Evolutionary conservation across 2,797 vertebrate species (phyloP), one percentile per base, ranked within the genome.

Genomic region (Eulemur coronatus): DNA sequence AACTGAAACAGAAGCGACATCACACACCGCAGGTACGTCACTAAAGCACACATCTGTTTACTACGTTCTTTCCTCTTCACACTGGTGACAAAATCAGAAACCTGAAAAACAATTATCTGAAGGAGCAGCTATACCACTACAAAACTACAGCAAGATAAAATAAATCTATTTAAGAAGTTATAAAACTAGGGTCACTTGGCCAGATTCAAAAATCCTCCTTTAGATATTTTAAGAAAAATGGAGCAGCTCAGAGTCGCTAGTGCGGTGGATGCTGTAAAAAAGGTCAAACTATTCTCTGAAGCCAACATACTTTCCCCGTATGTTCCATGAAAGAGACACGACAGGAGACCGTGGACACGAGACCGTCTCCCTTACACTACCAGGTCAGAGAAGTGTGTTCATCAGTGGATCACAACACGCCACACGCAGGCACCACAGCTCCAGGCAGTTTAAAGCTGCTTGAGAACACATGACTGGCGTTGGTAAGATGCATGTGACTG

Each of bases 181-280:
- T 57, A 12, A 94, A 82, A 69, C 33, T 33, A 91, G 28, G 63
- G 14, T 95, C 78, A 46, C 15, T 30, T 69, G 26, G 7, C 17
- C 75, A 80, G 18, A 93, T 73, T 75, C 13, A 93, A 92, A 97
- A 88, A 48, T 94, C 15, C n/a, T 84, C 55, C 63, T 93, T 86
- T 41, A 94, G 89, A 55, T 52, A 86, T 46, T 94, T 93, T 91
- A 88, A 95, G n/a, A 79, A 90, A 95, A 73, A 90, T 63, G 84
- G 6, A 41, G 46, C 61, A 95, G 18, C 11, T 88, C 89, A 88
- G 61, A 94, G 43, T 78, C 46, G 76, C 30, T 38, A 46, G 15
- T 65, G 81, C 0, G 2, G 48, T 38, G 20, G 50, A 15, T 72
- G 43, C 55, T 84, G 1, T 72, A 55, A 85, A n/a, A 92, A 67